These are phyloP conservation scores for Dicranocentrus wangi DNA, from an alignment of 2,888 invertebrate species.

Conservation along the genomic window DNA sequence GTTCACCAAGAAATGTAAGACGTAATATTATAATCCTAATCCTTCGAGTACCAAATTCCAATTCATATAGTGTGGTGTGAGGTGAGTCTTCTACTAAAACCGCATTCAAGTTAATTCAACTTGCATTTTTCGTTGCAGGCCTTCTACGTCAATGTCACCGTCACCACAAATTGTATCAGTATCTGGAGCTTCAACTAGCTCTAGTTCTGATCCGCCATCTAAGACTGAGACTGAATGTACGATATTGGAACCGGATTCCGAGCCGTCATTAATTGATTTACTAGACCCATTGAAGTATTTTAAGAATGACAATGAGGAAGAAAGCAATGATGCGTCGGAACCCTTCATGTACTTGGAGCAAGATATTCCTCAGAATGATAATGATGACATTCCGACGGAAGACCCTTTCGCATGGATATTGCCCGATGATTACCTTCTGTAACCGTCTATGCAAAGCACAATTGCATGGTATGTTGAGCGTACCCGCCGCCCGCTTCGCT, in stretches of 20 bases:
- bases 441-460: background rate
- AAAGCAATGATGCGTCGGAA: conserved; percentile 37
- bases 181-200: background rate
- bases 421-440: conserved; percentile 18
- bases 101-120: too few relatives aligned
- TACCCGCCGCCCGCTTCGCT: background rate
- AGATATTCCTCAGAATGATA: background rate
- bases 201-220: too few relatives aligned
- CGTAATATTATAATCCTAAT: too few relatives aligned
- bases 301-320: too few relatives aligned
- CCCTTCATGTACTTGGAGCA: conserved; percentile 7
- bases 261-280: too few relatives aligned
- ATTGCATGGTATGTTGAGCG: background rate
- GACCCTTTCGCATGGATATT: conserved; percentile 36
- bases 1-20: background rate
- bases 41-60: too few relatives aligned
- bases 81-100: too few relatives aligned
- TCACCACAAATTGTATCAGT: conserved; percentile 12
- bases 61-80: too few relatives aligned
- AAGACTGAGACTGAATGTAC: too few relatives aligned
- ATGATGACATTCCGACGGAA: conserved; percentile 10
- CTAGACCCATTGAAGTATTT: too few relatives aligned
- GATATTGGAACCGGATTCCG: too few relatives aligned
- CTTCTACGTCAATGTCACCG: conserved; percentile 1
- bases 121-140: conserved; percentile 4